Base-by-base conservation (phyloP, 2,113 vertebrate species). In the Sialia sialis region DNA sequence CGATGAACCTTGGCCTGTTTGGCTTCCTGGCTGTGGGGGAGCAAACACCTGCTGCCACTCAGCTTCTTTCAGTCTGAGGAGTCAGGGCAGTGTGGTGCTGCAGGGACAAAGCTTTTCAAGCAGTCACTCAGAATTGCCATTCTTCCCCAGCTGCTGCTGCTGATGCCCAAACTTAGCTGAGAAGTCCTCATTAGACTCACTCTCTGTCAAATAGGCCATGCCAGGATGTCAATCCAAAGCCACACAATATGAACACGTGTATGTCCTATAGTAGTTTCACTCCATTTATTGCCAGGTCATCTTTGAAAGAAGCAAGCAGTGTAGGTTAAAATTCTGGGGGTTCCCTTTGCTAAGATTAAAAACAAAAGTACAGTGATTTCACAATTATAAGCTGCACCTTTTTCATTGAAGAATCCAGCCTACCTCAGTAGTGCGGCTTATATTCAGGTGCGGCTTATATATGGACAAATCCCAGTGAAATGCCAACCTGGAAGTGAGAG, bases 1-100 rank as follows among this genome's bases (percentile, higher is more conserved):
- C 21, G 44, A 6, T 2, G 6, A 32, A 16, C 55, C 32, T 39
- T 1, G 0, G 6, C 0, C 0, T 6, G 15, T 52, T 89, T 66
- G 69, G 19, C 38, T 81, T 4, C 2, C 18, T 48, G 78, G 30
- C 60, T 68, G 36, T 1, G 1, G 48, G n/a, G 46, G 10, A 87
- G 59, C 20, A 49, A 84, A 51, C n/a, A n/a, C n/a, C n/a, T n/a
- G n/a, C n/a, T n/a, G n/a, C n/a, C 10, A 17, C n/a, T 72, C 52
- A 55, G 7, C 34, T 38, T 39, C 76, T 29, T 90, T 38, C 49
- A 52, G 34, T 6, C 44, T 38, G 16, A 55, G 26, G 56, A 69
- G 22, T 11, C 43, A 38, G 41, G 29, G 26, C 29, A 87, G 29
- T 4, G 26, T 3, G 1, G 32, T 38, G 79, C 59, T 81, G 43